phyloP scores from a whole-genome alignment of 2,888 invertebrate genomes.

The Eupithecia centaureata region DNA sequence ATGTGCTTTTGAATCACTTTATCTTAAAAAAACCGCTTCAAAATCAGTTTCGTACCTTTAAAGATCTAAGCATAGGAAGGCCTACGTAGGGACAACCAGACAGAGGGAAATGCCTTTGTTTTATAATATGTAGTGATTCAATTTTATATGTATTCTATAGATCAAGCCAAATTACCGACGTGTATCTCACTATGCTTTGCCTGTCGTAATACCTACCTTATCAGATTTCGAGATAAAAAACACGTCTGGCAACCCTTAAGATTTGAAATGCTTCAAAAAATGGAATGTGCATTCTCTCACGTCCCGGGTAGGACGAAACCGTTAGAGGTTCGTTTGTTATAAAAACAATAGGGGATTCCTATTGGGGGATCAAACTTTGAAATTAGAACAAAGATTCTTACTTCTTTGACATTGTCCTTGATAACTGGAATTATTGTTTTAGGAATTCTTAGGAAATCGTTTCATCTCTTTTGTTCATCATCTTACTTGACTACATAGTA shows the following conservation, averaged over 20 bases:
- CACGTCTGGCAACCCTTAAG: constrained; percentile 29
- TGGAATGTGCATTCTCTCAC: constrained; percentile 74
- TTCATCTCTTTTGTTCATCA: background rate
- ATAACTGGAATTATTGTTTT: background rate
- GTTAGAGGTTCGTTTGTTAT: constrained; percentile 40
- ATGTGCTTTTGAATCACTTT: too few relatives aligned
- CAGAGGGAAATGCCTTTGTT: too few relatives aligned
- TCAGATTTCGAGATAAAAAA: constrained; percentile 31
- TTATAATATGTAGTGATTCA: too few relatives aligned
- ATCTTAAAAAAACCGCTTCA: too few relatives aligned
- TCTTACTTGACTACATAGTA: too few relatives aligned
- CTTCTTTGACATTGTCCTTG: constrained; percentile 8
- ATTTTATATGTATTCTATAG: too few relatives aligned
- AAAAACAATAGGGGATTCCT: constrained; percentile 39
- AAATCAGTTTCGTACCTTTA: too few relatives aligned
- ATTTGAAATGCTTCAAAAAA: constrained; percentile 42
- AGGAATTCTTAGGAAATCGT: background rate
- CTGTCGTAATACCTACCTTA: background rate
- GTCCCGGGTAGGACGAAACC: constrained; percentile 48
- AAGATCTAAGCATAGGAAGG: too few relatives aligned
- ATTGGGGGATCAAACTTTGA: constrained; percentile 29
- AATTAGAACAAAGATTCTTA: constrained; percentile 26
- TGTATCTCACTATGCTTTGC: background rate
- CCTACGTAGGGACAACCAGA: too few relatives aligned
- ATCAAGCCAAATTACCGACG: background rate